Conservation (phyloP, 30 jellyfish, hydroid and myxozoan genomes). For the Catostylus mosaicus region DNA sequence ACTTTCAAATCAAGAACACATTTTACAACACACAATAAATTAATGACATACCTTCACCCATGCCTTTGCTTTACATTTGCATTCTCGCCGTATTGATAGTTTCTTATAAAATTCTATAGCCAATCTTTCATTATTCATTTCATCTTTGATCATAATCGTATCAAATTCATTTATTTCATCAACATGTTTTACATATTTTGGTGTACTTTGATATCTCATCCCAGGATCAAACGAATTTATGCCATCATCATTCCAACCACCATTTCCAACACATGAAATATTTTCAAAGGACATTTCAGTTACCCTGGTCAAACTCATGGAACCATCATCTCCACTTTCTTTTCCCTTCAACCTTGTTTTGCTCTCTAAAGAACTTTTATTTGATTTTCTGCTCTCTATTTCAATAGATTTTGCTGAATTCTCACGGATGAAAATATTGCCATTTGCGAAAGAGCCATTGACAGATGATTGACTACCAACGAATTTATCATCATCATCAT, state of each 20-base stretch:
- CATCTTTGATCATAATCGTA: not conserved
- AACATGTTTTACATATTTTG: not conserved
- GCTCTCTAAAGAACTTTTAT: too few species aligned
- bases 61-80: conserved; percentile 36
- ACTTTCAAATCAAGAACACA: too few species aligned
- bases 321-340: not conserved
- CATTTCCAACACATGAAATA: too few species aligned
- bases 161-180: not conserved
- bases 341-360: too few species aligned
- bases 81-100: not conserved
- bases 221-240: too few species aligned
- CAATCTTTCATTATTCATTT: not conserved
- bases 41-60: conserved; percentile 27
- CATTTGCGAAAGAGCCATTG: too few species aligned
- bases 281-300: not conserved
- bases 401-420: too few species aligned
- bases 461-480: too few species aligned
- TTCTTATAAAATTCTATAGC: not conserved
- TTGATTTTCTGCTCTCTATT: too few species aligned
- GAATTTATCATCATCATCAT: not conserved
- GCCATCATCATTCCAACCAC: too few species aligned
- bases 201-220: conserved; percentile 25
- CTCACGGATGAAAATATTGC: too few species aligned
- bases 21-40: not conserved
- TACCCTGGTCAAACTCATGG: not conserved